A percentile compares a stretch with the other conserved stretches of the same genome.
Evolutionary conservation across 1,140 invertebrate species (phyloP).

Genomic region (Drosophila pectinifera): DNA sequence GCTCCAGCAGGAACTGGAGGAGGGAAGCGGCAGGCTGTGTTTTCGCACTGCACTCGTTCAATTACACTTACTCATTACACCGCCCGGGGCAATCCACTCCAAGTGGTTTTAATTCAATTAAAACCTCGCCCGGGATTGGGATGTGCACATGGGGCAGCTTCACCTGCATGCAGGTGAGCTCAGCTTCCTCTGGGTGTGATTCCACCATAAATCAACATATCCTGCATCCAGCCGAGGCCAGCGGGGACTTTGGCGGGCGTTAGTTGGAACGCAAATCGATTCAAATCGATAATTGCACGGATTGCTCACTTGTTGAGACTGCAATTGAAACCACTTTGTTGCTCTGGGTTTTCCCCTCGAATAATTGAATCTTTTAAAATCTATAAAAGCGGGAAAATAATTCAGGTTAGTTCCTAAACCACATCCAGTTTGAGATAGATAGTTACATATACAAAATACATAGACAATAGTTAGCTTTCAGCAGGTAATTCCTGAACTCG

Average conservation of each 20-base stretch:
- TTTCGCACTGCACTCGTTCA: slow-evolving; percentile 9
- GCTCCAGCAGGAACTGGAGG: slow-evolving; percentile 1
- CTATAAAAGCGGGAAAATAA: not conserved
- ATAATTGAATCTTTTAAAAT: not conserved
- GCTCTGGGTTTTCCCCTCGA: not conserved
- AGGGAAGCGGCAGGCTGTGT: not conserved
- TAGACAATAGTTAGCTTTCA: no score
- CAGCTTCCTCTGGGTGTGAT: not conserved
- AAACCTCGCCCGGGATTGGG: slow-evolving; percentile 11
- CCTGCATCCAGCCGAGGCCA: not conserved
- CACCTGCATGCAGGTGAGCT: not conserved
- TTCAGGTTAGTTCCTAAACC: not conserved
- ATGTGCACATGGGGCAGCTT: not conserved
- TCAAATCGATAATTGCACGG: not conserved
- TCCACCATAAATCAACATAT: slow-evolving; percentile 2
- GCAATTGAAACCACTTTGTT: not conserved
- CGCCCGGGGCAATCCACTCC: slow-evolving; percentile 11
- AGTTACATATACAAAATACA: no score
- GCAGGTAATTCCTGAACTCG: no score
- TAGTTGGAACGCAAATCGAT: slow-evolving; percentile 18
- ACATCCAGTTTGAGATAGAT: no score
- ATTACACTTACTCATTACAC: slow-evolving; percentile 5
- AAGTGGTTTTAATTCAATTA: slow-evolving; percentile 53
- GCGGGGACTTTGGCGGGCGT: not conserved
- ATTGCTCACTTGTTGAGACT: not conserved